phyloP scores from a whole-genome alignment of 2,888 invertebrate species.

The Willowsia nigromaculata region DNA sequence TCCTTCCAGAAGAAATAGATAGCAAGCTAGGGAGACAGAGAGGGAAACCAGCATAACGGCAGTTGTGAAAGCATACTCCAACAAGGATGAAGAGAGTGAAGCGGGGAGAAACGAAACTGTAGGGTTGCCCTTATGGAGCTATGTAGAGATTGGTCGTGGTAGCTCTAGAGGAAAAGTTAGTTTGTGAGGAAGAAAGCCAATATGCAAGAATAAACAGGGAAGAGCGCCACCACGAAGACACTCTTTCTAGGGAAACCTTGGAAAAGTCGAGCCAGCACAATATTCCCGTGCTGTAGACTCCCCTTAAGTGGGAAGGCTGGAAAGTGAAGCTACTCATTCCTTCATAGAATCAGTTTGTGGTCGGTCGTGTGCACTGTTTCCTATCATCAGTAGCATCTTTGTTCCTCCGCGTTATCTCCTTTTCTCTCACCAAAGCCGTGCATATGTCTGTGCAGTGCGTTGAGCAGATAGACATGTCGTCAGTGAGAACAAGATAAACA shows the following conservation, averaged over 20 bases:
- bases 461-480: not conserved
- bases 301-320: constrained; percentile 33
- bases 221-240: constrained; percentile 13
- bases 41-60: not conserved
- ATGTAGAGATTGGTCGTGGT: not conserved
- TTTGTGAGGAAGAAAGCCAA: constrained; percentile 31
- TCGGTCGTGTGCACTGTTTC: constrained; percentile 57
- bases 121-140: constrained; percentile 29
- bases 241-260: constrained; percentile 30
- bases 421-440: not conserved
- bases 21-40: not conserved
- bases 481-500: constrained; percentile 16
- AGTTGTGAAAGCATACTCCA: not conserved
- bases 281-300: constrained; percentile 8
- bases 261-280: constrained; percentile 14
- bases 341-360: constrained; percentile 58
- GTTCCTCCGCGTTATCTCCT: constrained; percentile 13
- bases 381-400: not conserved
- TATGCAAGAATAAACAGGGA: constrained; percentile 11
- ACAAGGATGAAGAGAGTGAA: not conserved
- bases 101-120: constrained; percentile 12
- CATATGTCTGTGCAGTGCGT: constrained; percentile 1
- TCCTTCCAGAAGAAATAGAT: constrained; percentile 37
- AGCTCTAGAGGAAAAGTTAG: constrained; percentile 15
- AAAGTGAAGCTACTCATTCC: constrained; percentile 62